Evolutionary conservation across 1,140 invertebrate species (phyloP).

Genomic region (Musca vetustissima): DNA sequence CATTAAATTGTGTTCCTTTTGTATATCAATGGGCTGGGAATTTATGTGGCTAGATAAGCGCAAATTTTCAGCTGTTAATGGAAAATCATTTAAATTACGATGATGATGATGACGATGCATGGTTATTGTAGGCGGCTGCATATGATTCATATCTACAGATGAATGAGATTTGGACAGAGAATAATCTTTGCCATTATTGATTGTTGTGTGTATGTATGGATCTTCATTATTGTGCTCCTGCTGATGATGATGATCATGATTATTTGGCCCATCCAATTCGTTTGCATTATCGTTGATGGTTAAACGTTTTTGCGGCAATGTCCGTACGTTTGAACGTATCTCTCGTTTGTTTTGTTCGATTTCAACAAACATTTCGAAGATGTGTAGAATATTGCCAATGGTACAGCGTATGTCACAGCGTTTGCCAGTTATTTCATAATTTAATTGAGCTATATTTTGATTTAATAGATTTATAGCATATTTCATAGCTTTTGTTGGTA

Average conservation of each 20-base stretch:
- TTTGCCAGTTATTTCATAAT: conserved; percentile 71
- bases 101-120: conserved; percentile 38
- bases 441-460: conserved; percentile 82
- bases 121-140: conserved; percentile 39
- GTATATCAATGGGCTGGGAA: conserved; percentile 37
- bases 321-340: conserved; percentile 28
- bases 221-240: not conserved
- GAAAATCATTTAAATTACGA: conserved; percentile 37
- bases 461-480: conserved; percentile 87
- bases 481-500: conserved; percentile 68
- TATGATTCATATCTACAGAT: conserved; percentile 50
- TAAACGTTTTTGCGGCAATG: conserved; percentile 26
- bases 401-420: conserved; percentile 73
- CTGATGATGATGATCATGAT: conserved; percentile 2
- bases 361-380: conserved; percentile 42
- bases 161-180: conserved; percentile 44
- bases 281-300: not conserved
- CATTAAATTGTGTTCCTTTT: not conserved
- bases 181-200: conserved; percentile 15
- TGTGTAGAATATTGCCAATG: conserved; percentile 69
- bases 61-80: conserved; percentile 42
- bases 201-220: not conserved
- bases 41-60: conserved; percentile 39
- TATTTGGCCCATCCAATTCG: not conserved
- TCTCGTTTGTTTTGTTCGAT: conserved; percentile 38